phyloP scores from a whole-genome alignment of 2,888 invertebrate species.

The Hemicrepidius hirtus region DNA sequence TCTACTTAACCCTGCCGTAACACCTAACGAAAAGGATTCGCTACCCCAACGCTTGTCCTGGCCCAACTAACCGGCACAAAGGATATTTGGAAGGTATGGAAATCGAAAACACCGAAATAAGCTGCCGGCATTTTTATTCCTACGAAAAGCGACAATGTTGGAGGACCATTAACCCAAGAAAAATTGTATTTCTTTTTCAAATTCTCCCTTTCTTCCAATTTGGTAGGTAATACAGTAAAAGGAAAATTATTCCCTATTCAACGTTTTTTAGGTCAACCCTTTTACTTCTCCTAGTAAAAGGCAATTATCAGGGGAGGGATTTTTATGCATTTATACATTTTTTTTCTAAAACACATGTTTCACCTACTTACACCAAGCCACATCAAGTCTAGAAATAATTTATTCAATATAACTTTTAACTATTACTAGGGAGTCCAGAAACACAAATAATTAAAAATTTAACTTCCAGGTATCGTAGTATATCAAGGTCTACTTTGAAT shows the following conservation, averaged over 20 bases:
- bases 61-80: slow-evolving; percentile 45
- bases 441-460: slow-evolving; percentile 3
- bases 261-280: background rate
- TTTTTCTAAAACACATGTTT: too few species aligned
- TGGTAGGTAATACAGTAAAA: slow-evolving; percentile 2
- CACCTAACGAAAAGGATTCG: slow-evolving; percentile 59
- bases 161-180: slow-evolving; percentile 17
- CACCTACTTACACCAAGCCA: too few species aligned
- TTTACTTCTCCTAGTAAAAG: background rate
- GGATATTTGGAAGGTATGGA: slow-evolving; percentile 44
- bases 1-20: slow-evolving; percentile 64
- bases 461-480: background rate
- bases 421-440: too few species aligned
- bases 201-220: slow-evolving; percentile 7
- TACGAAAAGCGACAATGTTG: slow-evolving; percentile 13
- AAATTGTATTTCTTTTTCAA: slow-evolving; percentile 12
- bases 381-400: too few species aligned
- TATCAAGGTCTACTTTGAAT: background rate
- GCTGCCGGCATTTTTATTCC: slow-evolving; percentile 34
- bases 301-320: too few species aligned
- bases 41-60: slow-evolving; percentile 51
- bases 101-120: slow-evolving; percentile 40
- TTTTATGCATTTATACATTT: too few species aligned
- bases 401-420: too few species aligned
- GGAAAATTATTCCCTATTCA: slow-evolving; percentile 1